These are phyloP conservation scores for Thymelicus acteon DNA, from an alignment of 2,888 invertebrate species.

Conservation along the genomic window DNA sequence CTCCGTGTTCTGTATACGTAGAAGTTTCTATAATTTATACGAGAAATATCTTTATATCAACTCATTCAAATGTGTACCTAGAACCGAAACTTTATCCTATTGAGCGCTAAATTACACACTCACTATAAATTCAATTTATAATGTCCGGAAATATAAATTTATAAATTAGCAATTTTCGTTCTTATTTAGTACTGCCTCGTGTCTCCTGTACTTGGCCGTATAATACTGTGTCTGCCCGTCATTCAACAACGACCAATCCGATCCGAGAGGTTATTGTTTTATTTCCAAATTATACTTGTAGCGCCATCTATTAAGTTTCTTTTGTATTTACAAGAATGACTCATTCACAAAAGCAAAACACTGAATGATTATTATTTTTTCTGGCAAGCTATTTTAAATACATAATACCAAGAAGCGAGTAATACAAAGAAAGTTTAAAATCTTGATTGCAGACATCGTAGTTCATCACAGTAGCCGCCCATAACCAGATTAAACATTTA, in stretches of 20 bases:
- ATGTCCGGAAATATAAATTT: constrained; percentile 50
- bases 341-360: neutral
- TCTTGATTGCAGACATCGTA: too few species aligned
- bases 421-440: too few species aligned
- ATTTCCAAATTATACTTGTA: constrained; percentile 44
- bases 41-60: constrained; percentile 36
- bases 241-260: constrained; percentile 57
- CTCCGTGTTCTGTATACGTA: constrained; percentile 40
- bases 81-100: constrained; percentile 18
- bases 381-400: constrained; percentile 33
- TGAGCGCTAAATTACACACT: neutral
- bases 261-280: constrained; percentile 40
- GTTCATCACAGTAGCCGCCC: too few species aligned
- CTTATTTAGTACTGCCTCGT: constrained; percentile 52
- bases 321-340: constrained; percentile 2
- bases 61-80: constrained; percentile 39
- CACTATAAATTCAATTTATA: constrained; percentile 47
- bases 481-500: too few species aligned
- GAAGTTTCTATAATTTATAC: constrained; percentile 14
- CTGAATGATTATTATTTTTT: constrained; percentile 3
- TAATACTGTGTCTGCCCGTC: constrained; percentile 50
- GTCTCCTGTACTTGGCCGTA: constrained; percentile 62
- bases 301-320: constrained; percentile 54
- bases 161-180: constrained; percentile 57
- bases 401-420: too few species aligned